Evolutionary conservation across 2,797 vertebrate genomes (phyloP).

Genomic region (Luscinia megarhynchos): DNA sequence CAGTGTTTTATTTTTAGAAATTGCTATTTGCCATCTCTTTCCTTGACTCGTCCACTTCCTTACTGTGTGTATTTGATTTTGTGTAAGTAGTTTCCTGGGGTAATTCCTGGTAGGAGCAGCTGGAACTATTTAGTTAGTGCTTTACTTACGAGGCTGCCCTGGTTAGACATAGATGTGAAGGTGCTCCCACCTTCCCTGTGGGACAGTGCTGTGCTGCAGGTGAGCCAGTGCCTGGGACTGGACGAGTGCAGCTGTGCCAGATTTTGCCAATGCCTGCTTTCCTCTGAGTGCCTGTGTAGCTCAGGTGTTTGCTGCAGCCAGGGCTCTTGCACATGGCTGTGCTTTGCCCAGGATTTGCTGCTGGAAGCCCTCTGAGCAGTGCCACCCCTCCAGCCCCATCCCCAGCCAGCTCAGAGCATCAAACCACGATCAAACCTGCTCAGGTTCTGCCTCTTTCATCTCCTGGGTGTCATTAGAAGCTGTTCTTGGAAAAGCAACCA

Average conservation of each 20-base stretch:
- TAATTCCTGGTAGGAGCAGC: not conserved
- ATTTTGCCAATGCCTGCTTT: not conserved
- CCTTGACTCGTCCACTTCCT: not conserved
- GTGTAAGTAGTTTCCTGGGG: not conserved
- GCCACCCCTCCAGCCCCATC: not conserved
- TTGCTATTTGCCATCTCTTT: not conserved
- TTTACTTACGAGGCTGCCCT: not conserved
- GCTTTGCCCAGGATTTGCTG: not conserved
- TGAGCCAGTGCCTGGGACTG: not conserved
- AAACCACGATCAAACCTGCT: not conserved
- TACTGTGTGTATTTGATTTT: not conserved
- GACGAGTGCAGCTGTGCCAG: not conserved
- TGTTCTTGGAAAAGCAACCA: conserved; percentile 3
- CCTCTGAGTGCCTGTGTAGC: not conserved
- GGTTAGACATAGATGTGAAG: accelerated
- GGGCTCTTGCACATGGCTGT: not conserved
- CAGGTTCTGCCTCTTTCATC: not conserved
- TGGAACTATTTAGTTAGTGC: not conserved
- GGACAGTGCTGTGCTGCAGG: not conserved
- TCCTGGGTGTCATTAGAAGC: not conserved
- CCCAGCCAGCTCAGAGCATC: not conserved
- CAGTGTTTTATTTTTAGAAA: not conserved
- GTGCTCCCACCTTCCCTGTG: not conserved
- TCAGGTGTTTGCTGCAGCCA: not conserved
- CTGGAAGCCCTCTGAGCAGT: not conserved